These are phyloP conservation scores for Hirtodrosophila cameraria DNA, from an alignment of 2,888 invertebrate species.

Conservation along the genomic window DNA sequence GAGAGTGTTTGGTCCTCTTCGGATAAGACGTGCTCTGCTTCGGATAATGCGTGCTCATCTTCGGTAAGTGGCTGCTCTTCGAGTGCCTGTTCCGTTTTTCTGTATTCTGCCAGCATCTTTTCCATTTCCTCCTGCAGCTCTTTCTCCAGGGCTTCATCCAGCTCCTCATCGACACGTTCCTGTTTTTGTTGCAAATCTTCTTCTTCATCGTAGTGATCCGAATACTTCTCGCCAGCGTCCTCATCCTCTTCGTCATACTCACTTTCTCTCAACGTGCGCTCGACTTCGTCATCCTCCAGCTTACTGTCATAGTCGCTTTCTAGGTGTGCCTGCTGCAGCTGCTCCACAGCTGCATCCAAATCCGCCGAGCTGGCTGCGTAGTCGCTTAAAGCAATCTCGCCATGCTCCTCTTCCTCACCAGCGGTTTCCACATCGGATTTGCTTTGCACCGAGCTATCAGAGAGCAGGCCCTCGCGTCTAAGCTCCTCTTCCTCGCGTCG, in stretches of 20 bases:
- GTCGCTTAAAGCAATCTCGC: conserved; percentile 69
- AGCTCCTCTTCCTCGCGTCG: conserved; percentile 79
- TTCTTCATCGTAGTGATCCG: conserved; percentile 59
- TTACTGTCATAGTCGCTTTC: conserved; percentile 64
- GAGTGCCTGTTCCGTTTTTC: conserved; percentile 35
- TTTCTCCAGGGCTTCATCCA: conserved; percentile 67
- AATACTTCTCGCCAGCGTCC: conserved; percentile 57
- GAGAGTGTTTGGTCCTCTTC: conserved; percentile 1
- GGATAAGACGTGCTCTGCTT: conserved; percentile 36
- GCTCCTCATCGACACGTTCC: conserved; percentile 59
- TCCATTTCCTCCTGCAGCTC: conserved; percentile 73
- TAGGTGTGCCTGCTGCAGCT: conserved; percentile 62
- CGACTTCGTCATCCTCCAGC: conserved; percentile 73
- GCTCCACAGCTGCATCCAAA: conserved; percentile 77
- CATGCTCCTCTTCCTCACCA: conserved; percentile 77
- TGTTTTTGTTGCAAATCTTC: conserved; percentile 40
- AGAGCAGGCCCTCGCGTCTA: conserved; percentile 78
- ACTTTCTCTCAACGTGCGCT: conserved; percentile 70
- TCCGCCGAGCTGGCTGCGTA: conserved; percentile 80
- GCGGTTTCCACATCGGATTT: conserved; percentile 80
- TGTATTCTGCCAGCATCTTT: conserved; percentile 60
- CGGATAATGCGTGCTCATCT: conserved; percentile 29
- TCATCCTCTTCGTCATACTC: conserved; percentile 73
- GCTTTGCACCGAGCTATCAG: conserved; percentile 81
- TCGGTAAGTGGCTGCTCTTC: conserved; percentile 30